Base-by-base conservation (phyloP, 2,797 vertebrate species). In the Agapornis canus region DNA sequence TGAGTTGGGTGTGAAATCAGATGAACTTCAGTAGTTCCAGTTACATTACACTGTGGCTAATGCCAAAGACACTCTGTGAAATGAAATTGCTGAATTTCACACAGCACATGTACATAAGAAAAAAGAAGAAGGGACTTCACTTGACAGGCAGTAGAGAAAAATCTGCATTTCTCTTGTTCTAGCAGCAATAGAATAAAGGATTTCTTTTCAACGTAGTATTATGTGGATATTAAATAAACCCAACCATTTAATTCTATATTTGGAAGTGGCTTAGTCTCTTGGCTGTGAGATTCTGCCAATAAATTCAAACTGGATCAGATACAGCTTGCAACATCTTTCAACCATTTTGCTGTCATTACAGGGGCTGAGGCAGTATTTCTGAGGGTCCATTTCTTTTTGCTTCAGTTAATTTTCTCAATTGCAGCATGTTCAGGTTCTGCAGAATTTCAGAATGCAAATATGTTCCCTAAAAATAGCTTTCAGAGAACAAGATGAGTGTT, bases 1-100 rank as follows among this genome's bases (percentile, higher is more conserved):
- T 27, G 84, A 65, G 42, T 92, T 93, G 96, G 82, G 91, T 97
- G 94, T 96, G 95, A 97, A 97, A 96, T 95, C 91, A 95, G 86
- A 93, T 91, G 92, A 96, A 96, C 91, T 92, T 95, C 72, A 83
- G 82, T 81, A 88, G 72, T 72, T 91, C 32, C 76, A 85, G 84
- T 92, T 94, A 29, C 69, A 79, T 89, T 96, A n/a, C 84, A 86
- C 89, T 97, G 94, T 92, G 79, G 88, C 86, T 96, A 96, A 97
- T 95, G 82, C 84, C 93, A 92, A 92, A 96, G 95, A 94, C 92
- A 93, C 69, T 56, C 89, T 96, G 93, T 94, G 89, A 96, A 97
- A 96, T 94, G 86, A 91, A 96, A 95, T 92, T 83, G 86, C 72
- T 78, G 89, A 83, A 85, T 96, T 96, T 96, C 91, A 83, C 89